These are phyloP conservation scores for Meandrusa payeni DNA, from an alignment of 2,888 invertebrate genomes.

Conservation along the genomic window DNA sequence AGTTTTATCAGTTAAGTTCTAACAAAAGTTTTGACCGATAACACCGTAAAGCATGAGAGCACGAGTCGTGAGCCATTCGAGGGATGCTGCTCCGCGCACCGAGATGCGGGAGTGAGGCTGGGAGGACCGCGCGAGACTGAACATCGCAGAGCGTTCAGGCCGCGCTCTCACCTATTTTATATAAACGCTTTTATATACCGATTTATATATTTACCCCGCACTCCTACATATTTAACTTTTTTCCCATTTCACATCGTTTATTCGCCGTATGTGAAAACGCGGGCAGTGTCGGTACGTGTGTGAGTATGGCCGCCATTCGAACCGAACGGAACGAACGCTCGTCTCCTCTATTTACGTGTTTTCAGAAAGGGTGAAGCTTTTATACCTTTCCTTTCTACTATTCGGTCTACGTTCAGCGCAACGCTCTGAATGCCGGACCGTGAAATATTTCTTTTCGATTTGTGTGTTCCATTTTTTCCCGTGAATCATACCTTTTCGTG, in stretches of 20 bases:
- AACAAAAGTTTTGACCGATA: slow-evolving; percentile 10
- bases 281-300: slow-evolving; percentile 50
- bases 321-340: slow-evolving; percentile 52
- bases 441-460: slow-evolving; percentile 73
- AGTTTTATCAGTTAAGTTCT: slow-evolving; percentile 5
- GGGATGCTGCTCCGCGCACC: slow-evolving; percentile 29
- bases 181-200: slow-evolving; percentile 75
- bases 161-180: slow-evolving; percentile 67
- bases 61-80: slow-evolving; percentile 20
- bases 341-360: slow-evolving; percentile 74
- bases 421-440: slow-evolving; percentile 60
- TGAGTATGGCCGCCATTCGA: slow-evolving; percentile 57
- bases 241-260: slow-evolving; percentile 79
- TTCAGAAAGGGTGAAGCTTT: slow-evolving; percentile 78
- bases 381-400: slow-evolving; percentile 76
- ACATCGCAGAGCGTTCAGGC: slow-evolving; percentile 46
- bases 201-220: slow-evolving; percentile 81
- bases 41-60: slow-evolving; percentile 21
- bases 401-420: slow-evolving; percentile 66
- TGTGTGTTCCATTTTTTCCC: slow-evolving; percentile 66
- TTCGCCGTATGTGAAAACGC: slow-evolving; percentile 68
- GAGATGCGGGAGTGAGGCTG: slow-evolving; percentile 39
- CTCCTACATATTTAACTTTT: slow-evolving; percentile 81
- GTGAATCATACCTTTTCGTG: slow-evolving; percentile 55
- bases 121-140: slow-evolving; percentile 65